Evolutionary conservation across 37 sponge, comb jelly and placozoan species (phyloP).

Genomic region (Hexactinellida sp.): DNA sequence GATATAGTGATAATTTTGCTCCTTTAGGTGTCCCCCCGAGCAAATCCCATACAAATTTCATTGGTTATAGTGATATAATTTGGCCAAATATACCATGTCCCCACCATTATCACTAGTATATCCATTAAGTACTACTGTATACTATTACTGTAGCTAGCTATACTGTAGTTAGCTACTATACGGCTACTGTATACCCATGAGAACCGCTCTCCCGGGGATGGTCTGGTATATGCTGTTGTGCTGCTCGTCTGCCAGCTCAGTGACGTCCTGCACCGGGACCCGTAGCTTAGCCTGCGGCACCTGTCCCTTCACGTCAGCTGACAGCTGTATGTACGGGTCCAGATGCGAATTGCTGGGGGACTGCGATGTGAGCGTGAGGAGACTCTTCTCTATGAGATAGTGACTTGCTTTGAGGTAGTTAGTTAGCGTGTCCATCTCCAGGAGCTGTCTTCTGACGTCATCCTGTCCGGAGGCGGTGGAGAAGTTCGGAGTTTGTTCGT

Average conservation of each 20-base stretch:
- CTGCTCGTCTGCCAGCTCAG: neutral
- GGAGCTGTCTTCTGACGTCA: constrained; percentile 53
- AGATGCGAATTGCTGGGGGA: neutral
- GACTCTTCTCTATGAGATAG: neutral
- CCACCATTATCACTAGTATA: too few relatives aligned
- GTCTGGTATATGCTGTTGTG: neutral
- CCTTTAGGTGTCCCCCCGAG: too few relatives aligned
- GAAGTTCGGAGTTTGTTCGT: constrained; percentile 65
- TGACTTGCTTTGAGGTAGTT: neutral
- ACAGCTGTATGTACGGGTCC: neutral
- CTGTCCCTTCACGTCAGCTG: neutral
- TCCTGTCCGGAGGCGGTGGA: constrained; percentile 50
- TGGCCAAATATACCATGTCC: too few relatives aligned
- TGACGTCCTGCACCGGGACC: neutral
- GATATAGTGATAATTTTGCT: too few relatives aligned
- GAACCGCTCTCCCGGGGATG: too few relatives aligned
- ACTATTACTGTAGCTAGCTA: too few relatives aligned
- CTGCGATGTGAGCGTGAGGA: neutral
- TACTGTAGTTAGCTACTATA: too few relatives aligned
- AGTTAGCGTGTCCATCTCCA: constrained; percentile 34
- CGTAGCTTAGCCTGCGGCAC: neutral
- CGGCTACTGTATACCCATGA: too few relatives aligned
- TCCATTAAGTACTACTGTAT: too few relatives aligned
- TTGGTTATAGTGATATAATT: too few relatives aligned
- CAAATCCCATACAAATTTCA: too few relatives aligned